A percentile compares a stretch with the other conserved stretches of the same genome.
Evolutionary conservation across 2,888 invertebrate genomes (phyloP).

Genomic region (Apodemia zela): DNA sequence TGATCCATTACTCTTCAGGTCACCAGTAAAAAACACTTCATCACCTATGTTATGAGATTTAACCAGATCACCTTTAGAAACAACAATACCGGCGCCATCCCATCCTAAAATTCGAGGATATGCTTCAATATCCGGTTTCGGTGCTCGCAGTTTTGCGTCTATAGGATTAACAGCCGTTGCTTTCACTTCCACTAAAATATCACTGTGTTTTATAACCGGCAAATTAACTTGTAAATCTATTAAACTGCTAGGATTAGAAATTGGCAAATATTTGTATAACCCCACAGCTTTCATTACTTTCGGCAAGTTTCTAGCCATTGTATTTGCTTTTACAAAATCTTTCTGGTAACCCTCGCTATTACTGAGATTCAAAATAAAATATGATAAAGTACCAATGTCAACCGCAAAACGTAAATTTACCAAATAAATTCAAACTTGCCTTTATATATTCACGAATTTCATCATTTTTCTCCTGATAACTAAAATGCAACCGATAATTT

Average conservation of each 20-base stretch:
- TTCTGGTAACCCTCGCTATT: neutral
- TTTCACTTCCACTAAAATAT: constrained; percentile 63
- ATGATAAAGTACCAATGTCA: neutral
- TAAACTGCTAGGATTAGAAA: constrained; percentile 54
- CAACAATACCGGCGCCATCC: constrained; percentile 64
- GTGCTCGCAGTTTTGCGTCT: constrained; percentile 61
- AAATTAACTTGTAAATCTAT: constrained; percentile 58
- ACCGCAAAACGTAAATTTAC: neutral
- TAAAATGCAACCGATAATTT: too few relatives aligned
- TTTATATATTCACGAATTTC: too few relatives aligned
- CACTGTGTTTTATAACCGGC: constrained; percentile 47
- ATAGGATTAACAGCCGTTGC: constrained; percentile 66
- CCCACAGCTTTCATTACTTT: constrained; percentile 67
- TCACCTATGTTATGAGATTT: constrained; percentile 56
- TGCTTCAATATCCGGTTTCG: constrained; percentile 50
- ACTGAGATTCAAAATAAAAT: neutral
- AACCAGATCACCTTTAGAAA: constrained; percentile 49
- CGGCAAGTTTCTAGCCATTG: constrained; percentile 44
- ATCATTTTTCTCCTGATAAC: too few relatives aligned
- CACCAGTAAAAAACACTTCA: constrained; percentile 63
- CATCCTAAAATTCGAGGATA: constrained; percentile 59
- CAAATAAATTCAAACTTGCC: too few relatives aligned
- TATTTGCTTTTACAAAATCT: neutral
- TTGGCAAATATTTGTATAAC: constrained; percentile 64
- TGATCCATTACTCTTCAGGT: constrained; percentile 53